A percentile compares a stretch with the other conserved stretches of the same genome.
Evolutionary conservation across 2,888 invertebrate species (phyloP).

Genomic region (Cremastinae sp.): DNA sequence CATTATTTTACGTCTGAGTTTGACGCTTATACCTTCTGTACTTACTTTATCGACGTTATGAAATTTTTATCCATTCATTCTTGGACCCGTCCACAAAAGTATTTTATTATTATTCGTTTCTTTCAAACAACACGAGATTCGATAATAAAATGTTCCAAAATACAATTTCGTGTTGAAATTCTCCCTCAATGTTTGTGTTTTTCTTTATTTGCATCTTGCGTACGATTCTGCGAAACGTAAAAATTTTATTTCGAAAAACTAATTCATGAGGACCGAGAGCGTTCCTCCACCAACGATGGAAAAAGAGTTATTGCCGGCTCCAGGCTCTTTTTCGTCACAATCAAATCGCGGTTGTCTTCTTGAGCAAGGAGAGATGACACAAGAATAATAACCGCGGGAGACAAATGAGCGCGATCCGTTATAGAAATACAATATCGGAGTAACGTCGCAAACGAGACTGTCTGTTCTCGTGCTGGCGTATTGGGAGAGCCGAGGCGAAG

Average conservation of each 20-base stretch:
- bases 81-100: too few species aligned
- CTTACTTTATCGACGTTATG: too few species aligned
- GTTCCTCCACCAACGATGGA: constrained; percentile 19
- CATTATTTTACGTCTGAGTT: too few species aligned
- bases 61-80: too few species aligned
- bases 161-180: constrained; percentile 14
- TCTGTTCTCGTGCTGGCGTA: constrained; percentile 3
- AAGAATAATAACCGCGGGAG: not conserved
- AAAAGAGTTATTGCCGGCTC: constrained; percentile 33
- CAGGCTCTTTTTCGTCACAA: constrained; percentile 28
- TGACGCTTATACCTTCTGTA: too few species aligned
- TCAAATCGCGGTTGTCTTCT: constrained; percentile 47
- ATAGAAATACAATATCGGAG: constrained; percentile 20
- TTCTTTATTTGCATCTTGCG: not conserved
- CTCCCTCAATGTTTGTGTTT: not conserved
- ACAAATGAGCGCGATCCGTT: constrained; percentile 1
- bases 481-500: constrained; percentile 16
- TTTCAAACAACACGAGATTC: too few species aligned
- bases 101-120: too few species aligned
- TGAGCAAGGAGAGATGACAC: constrained; percentile 12
- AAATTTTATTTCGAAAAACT: constrained; percentile 2
- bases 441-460: constrained; percentile 15
- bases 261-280: not conserved
- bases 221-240: constrained; percentile 15
- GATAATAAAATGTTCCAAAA: too few species aligned